Evolutionary conservation across 2,113 vertebrate species (phyloP), one percentile per base, ranked within the genome.

Genomic region (Macquaria ambigua): DNA sequence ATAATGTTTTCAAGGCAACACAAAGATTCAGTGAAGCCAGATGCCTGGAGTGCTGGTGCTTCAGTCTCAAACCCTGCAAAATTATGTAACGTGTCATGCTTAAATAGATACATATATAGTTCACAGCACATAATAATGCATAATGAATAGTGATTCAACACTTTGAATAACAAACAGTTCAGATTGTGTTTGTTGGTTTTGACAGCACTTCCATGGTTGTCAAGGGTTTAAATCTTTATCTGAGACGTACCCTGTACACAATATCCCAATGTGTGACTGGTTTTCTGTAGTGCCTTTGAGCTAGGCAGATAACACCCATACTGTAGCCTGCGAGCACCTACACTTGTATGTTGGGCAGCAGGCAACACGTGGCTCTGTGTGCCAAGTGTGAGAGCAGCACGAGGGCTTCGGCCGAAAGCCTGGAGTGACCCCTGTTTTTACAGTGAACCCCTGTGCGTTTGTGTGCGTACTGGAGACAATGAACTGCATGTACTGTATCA

Each of bases 401-500:
- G 43, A 58, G 28, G 15, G 59, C 31, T 58, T 61, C 10, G 20
- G 31, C 37, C 21, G 3, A 58, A 71, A 75, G 8, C 85, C 81
- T 84, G 21, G 74, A 2, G 28, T 82, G 77, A 88, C 69, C 86
- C 41, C 46, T n/a, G 79, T 61, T 85, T 61, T 71, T 66, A 66
- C 48, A 20, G 74, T 21, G 46, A 83, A 63, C 53, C 23, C 61
- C 18, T 61, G 52, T 20, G 16, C 37, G 5, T 66, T 7, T 76
- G 77, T 72, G n/a, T 81, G 46, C 14, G 4, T 11, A 75, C 43
- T 53, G 66, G 58, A 77, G 82, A 80, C 87, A 52, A 71, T 68
- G 88, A 85, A 83, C 89, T 46, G 67, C 46, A 79, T 69, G 82
- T 61, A 74, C 82, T 50, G 46, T 16, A 80, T 83, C 76, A 77